Conservation (phyloP, 2,888 invertebrate genomes). For the Melipona beecheii region DNA sequence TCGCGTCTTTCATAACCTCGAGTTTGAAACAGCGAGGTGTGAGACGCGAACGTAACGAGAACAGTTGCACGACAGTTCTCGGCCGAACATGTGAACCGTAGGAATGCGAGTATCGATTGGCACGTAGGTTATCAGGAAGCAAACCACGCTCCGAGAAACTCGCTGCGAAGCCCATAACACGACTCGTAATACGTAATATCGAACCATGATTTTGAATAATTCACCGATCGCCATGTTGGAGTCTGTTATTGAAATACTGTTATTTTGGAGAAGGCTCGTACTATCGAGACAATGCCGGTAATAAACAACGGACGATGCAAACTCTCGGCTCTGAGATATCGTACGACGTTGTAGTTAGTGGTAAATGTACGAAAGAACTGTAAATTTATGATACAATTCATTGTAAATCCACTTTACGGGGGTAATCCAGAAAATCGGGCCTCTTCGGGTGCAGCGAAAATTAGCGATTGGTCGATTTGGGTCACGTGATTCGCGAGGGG, state of each 20-base stretch:
- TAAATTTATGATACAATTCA: too few relatives aligned
- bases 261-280: not conserved
- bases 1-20: not conserved
- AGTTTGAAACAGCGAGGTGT: not conserved
- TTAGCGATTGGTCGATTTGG: too few relatives aligned
- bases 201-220: constrained; percentile 46
- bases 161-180: constrained; percentile 50
- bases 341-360: not conserved
- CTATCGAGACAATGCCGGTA: not conserved
- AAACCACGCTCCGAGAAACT: constrained; percentile 38
- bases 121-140: constrained; percentile 57
- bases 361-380: constrained; percentile 1
- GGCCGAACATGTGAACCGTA: constrained; percentile 35
- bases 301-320: not conserved
- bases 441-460: too few relatives aligned
- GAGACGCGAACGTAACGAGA: not conserved
- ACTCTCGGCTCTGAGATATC: too few relatives aligned
- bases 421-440: too few relatives aligned
- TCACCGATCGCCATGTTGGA: constrained; percentile 17
- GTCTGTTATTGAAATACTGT: not conserved
- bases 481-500: too few relatives aligned
- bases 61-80: not conserved
- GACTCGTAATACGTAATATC: constrained; percentile 46
- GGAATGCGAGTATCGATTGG: constrained; percentile 62
- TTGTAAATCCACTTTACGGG: too few relatives aligned